Base-by-base conservation (phyloP, 2,888 invertebrate genomes). In the Auanema freiburgensis region DNA sequence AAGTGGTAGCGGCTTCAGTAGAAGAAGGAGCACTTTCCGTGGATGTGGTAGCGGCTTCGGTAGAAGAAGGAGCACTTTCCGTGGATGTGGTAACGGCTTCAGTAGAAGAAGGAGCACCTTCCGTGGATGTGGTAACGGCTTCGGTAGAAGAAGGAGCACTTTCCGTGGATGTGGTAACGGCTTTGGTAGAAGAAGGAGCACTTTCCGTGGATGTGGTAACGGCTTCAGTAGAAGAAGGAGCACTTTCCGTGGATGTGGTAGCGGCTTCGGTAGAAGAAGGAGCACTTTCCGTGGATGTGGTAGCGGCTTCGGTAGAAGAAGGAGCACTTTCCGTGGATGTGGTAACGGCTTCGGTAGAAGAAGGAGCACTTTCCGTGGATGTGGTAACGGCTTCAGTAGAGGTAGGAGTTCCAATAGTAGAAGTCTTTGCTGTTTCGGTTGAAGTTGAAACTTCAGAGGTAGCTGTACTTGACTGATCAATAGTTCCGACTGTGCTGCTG, bases 81-180 rank as follows among this genome's bases (percentile, higher is more conserved):
- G 14, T 57, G 12, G 18, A 11, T 1, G 64, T 52, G 1, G 46
- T 41, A 42, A 14, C 59, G 12, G 46, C 25, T 21, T 57, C 46
- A 21, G 50, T 23, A 53, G 33, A 5, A 33, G 33, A 33, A 33
- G 8, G 3, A 33, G 33, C 8, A 33, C 4, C 33, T 33, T 59
- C 65, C 43, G 56, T 18, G 11, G 65, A n/a, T 11, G 49, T 61
- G 0, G 51, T 53, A 1, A n/a, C 12, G 54, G 24, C 23, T 18
- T n/a, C 52, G 18, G 42, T 1, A 16, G 59, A 18, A 43, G 66
- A n/a, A 40, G 46, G 18, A 2, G 58, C 43, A 33, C 21, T 23
- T 50, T 53, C 50, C 8, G 44, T 40, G 23, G 55, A 21, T 54
- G 23, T 18, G 3, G 33, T 8, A 1, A 5, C 56, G 41, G 21